These are phyloP conservation scores for Drosophila santomea DNA, from an alignment of 1,140 invertebrate species.

Conservation along the genomic window DNA sequence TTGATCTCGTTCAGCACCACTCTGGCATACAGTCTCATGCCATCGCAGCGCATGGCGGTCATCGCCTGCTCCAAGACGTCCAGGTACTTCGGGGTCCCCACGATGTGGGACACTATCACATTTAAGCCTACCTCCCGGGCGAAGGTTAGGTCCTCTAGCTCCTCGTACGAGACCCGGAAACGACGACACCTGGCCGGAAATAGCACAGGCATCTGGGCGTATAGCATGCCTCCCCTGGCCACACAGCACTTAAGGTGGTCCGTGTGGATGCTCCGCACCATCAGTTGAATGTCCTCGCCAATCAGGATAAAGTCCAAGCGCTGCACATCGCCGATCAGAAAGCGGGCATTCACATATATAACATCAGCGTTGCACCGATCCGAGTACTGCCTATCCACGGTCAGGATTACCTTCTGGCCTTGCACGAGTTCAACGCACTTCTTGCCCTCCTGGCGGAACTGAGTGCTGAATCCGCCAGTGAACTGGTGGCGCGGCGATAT, in stretches of 20 bases:
- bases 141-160: constrained; percentile 79
- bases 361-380: constrained; percentile 3
- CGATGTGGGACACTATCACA: constrained; percentile 63
- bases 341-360: constrained; percentile 74
- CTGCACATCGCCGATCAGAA: constrained; percentile 53
- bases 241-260: constrained; percentile 60
- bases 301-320: constrained; percentile 67
- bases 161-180: constrained; percentile 65
- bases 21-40: constrained; percentile 63
- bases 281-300: constrained; percentile 66
- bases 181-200: constrained; percentile 61
- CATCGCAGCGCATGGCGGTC: constrained; percentile 49
- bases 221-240: constrained; percentile 41
- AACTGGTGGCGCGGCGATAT: constrained; percentile 71
- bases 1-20: constrained; percentile 67
- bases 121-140: constrained; percentile 71
- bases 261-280: constrained; percentile 28
- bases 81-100: constrained; percentile 58
- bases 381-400: constrained; percentile 60
- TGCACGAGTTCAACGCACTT: constrained; percentile 6
- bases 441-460: not conserved
- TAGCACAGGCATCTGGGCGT: constrained; percentile 65
- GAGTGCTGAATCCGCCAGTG: constrained; percentile 48
- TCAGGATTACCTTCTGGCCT: constrained; percentile 38
- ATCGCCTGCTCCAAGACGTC: constrained; percentile 53